Evolutionary conservation across 1,140 invertebrate genomes (phyloP), one percentile per base, ranked within the genome.

Genomic region (Caenorhabditis brenneri): DNA sequence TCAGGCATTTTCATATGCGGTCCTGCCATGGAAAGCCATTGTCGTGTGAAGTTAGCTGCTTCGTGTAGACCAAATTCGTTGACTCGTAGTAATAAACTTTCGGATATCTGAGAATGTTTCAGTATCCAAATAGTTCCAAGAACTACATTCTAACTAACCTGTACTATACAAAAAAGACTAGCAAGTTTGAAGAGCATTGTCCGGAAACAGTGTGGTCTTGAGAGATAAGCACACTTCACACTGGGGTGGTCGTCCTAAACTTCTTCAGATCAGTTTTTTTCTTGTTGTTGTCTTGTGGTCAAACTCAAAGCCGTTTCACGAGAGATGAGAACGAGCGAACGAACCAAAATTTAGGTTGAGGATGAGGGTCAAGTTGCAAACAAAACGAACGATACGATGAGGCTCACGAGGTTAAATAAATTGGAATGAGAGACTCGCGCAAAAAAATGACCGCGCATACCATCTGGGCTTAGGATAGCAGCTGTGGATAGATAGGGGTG

Each of bases 21-120:
- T 53, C 79, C 80, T 7, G 79, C 80, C 79, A 78, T 74, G 1
- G 48, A 39, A 19, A 85, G 58, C 84, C 84, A 85, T 79, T 85
- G 84, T 53, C 84, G 55, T 1, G 84, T 85, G 24, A 85, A 85
- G n/a, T 85, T 85, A 24, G 84, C 84, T 19, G 84, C 84, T 81
- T 85, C 84, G 31, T 85, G 84, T 22, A 85, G 48, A 74, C 84
- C 84, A 55, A 81, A 78, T 55, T 85, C 84, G 80, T 85, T 85
- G n/a, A 85, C 69, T 49, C 84, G 80, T 39, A 81, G 19, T 46
- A 81, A 55, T 60, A 81, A 53, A 80, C 78, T 51, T 51, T 51
- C 46, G 78, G 49, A 29, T 80, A 53, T 19, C 78, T 80, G 19
- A 51, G n/a, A n/a, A n/a, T n/a, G n/a, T n/a, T n/a, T n/a, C n/a